A percentile compares a stretch with the other conserved stretches of the same genome.
These are phyloP conservation scores for Callorhinus ursinus DNA, from an alignment of 2,113 vertebrate genomes.

Conservation along the genomic window DNA sequence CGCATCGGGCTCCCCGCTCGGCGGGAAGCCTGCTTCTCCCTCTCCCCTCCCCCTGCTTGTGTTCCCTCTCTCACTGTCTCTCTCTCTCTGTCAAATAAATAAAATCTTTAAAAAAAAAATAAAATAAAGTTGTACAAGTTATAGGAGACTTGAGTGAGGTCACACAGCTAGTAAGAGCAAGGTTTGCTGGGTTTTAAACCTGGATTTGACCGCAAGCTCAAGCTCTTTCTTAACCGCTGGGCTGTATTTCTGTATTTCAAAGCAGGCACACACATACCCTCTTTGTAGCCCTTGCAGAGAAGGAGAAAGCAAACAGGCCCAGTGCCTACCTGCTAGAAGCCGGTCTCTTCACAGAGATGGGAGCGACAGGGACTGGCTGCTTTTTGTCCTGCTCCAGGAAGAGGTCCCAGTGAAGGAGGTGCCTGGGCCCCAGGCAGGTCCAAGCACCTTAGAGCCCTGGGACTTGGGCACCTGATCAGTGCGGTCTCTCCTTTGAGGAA, in stretches of 20 bases:
- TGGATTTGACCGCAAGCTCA: neutral
- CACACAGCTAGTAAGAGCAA: neutral
- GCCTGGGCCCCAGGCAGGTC: neutral
- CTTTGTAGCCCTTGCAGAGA: neutral
- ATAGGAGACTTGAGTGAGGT: neutral
- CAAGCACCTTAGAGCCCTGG: neutral
- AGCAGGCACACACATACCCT: neutral
- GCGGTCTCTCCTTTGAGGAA: neutral
- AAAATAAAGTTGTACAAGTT: neutral
- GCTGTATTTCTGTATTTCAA: neutral
- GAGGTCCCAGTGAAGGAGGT: neutral
- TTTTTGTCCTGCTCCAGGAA: constrained; percentile 41
- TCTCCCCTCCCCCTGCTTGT: no score
- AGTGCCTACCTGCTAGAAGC: constrained; percentile 63
- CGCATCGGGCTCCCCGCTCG: no score
- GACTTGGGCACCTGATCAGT: neutral
- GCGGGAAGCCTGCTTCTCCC: no score
- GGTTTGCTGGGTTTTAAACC: neutral
- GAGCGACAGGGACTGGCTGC: neutral
- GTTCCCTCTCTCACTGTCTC: no score
- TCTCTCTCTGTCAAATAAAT: no score
- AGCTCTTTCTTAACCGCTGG: neutral
- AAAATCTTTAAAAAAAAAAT: no score
- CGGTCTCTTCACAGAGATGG: constrained; percentile 1
- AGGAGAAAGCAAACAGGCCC: neutral